Percentiles rank a stretch among this genome's conserved stretches.
phyloP scores from a whole-genome alignment of 92 coral and sea anemone genomes.

The Parazoanthus swiftii region DNA sequence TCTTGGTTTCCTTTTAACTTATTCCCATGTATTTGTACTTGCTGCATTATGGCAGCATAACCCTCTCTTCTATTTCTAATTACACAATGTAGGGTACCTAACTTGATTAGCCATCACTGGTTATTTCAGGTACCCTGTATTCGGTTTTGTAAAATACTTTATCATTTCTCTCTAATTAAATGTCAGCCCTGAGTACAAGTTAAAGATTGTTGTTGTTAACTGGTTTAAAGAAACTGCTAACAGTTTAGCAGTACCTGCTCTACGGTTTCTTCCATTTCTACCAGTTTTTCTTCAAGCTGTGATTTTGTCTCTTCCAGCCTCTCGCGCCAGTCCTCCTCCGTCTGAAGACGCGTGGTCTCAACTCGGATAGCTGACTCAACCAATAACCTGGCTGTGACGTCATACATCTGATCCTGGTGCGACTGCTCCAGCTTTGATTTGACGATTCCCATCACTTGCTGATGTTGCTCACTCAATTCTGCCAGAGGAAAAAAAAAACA shows the following conservation, averaged over 20 bases:
- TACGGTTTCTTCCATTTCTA: constrained; percentile 51
- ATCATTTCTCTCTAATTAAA: too few relatives aligned
- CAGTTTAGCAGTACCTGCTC: constrained; percentile 40
- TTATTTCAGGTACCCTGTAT: too few relatives aligned
- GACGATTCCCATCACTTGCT: constrained; percentile 78
- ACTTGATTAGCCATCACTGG: too few relatives aligned
- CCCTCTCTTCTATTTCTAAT: too few relatives aligned
- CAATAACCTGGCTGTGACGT: constrained; percentile 80
- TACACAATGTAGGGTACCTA: too few relatives aligned
- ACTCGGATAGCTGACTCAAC: constrained; percentile 92
- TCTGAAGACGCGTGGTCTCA: constrained; percentile 82
- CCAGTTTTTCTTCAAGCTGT: constrained; percentile 56
- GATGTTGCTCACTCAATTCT: constrained; percentile 89
- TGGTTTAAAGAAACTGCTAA: not conserved
- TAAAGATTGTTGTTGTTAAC: too few relatives aligned
- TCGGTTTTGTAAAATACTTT: too few relatives aligned
- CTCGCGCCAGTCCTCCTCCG: constrained; percentile 79
- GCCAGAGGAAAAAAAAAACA: not conserved
- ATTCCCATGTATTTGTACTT: too few relatives aligned
- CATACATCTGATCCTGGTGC: constrained; percentile 86
- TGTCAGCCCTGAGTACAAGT: too few relatives aligned
- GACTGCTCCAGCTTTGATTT: constrained; percentile 79
- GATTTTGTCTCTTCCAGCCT: constrained; percentile 64
- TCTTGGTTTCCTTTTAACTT: too few relatives aligned
- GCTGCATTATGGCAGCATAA: too few relatives aligned